A percentile compares a stretch with the other conserved stretches of the same genome.
Evolutionary conservation across 2,888 invertebrate species (phyloP).

Genomic region (Brenthis daphne): DNA sequence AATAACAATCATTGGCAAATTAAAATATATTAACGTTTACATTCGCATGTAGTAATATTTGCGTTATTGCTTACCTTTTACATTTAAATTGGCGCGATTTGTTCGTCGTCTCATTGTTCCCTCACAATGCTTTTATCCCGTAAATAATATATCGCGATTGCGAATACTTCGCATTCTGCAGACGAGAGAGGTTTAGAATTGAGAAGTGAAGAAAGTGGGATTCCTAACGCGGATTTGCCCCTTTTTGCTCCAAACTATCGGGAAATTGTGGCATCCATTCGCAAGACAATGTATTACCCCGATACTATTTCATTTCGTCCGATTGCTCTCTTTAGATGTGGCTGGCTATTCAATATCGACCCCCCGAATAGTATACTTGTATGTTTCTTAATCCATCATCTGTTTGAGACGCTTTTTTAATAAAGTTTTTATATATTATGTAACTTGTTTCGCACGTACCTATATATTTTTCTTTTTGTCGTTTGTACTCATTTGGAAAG

Average conservation of each 20-base stretch:
- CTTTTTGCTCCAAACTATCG: conserved; percentile 33
- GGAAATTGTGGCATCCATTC: conserved; percentile 15
- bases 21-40: conserved; percentile 8
- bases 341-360: conserved; percentile 6
- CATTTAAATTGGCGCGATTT: conserved; percentile 30
- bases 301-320: conserved; percentile 38
- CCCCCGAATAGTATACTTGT: not conserved
- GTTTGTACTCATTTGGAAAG: no score
- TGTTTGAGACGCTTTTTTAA: not conserved
- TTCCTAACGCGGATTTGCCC: conserved; percentile 41
- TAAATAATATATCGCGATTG: conserved; percentile 58
- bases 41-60: conserved; percentile 16
- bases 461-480: no score
- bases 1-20: conserved; percentile 5
- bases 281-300: conserved; percentile 38
- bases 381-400: conserved; percentile 7
- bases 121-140: conserved; percentile 41
- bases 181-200: conserved; percentile 52
- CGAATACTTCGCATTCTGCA: conserved; percentile 53
- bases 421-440: no score
- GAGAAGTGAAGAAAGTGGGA: conserved; percentile 57
- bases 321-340: conserved; percentile 7
- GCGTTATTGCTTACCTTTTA: conserved; percentile 16
- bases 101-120: conserved; percentile 34
- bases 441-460: no score